Conservation (phyloP, 2,113 vertebrate genomes). For the Orthonyx spaldingii region DNA sequence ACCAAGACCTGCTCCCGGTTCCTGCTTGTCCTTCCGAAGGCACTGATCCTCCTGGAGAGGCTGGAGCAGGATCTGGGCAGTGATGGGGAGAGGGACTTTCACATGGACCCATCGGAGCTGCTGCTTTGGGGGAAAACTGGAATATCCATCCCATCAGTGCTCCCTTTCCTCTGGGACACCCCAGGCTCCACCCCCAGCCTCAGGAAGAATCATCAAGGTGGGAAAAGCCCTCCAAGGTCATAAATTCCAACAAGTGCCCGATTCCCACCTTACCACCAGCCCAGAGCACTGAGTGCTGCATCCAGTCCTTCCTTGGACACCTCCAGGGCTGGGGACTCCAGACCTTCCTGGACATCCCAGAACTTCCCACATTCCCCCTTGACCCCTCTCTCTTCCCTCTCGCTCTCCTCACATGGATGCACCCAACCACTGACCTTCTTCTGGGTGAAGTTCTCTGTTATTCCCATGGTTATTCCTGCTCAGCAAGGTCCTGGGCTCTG, state of each 20-base stretch:
- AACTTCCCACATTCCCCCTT: background rate
- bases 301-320: background rate
- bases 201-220: background rate
- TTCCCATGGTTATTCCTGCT: background rate
- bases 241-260: rapidly evolving
- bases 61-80: background rate
- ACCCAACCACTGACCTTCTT: background rate
- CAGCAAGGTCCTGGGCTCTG: background rate
- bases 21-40: rapidly evolving
- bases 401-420: rapidly evolving
- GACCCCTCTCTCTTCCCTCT: rapidly evolving
- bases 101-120: rapidly evolving
- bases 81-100: background rate
- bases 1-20: background rate
- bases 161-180: background rate
- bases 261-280: background rate
- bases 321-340: background rate
- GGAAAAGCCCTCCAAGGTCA: background rate
- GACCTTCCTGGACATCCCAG: background rate
- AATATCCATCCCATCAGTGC: no score
- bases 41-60: background rate
- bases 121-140: background rate
- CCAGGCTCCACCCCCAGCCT: background rate
- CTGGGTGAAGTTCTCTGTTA: background rate
- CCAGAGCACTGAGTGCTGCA: background rate